Evolutionary conservation across 2,797 vertebrate genomes (phyloP).

Genomic region (Lacerta viridis): DNA sequence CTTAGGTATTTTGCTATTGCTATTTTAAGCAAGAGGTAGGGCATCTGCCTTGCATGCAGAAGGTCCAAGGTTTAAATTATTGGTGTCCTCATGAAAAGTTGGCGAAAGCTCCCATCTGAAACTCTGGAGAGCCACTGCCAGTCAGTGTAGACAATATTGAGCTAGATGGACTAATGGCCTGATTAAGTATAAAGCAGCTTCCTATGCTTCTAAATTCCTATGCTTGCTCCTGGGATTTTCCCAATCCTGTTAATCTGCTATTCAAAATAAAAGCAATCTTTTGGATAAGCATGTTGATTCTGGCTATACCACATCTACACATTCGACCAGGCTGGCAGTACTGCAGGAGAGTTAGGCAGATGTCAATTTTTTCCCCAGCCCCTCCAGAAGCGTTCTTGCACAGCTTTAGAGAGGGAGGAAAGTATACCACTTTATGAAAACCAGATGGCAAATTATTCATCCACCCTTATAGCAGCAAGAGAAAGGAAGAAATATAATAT

Average conservation of each 20-base stretch:
- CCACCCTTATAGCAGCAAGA: neutral
- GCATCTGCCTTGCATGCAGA: too few species aligned
- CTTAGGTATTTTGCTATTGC: neutral
- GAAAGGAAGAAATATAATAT: neutral
- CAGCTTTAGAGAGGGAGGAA: neutral
- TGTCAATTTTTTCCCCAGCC: neutral
- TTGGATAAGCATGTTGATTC: neutral
- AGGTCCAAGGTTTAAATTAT: too few species aligned
- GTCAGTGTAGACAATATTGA: too few species aligned
- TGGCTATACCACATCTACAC: neutral
- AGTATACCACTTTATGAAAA: neutral
- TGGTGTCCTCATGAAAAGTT: too few species aligned
- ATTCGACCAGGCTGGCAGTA: neutral
- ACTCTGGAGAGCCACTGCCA: too few species aligned
- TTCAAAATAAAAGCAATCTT: neutral
- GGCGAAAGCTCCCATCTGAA: too few species aligned
- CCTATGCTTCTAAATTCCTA: neutral
- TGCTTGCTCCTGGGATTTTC: neutral
- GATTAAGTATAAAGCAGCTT: too few species aligned
- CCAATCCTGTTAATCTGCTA: neutral
- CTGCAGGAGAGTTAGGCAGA: neutral
- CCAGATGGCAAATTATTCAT: neutral
- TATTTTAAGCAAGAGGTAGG: too few species aligned
- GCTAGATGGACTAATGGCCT: too few species aligned
- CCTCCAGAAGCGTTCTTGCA: neutral